Percentiles rank a stretch among this genome's conserved stretches.
phyloP scores from a whole-genome alignment of 2,888 invertebrate genomes.

The Linnaemya vulpina region DNA sequence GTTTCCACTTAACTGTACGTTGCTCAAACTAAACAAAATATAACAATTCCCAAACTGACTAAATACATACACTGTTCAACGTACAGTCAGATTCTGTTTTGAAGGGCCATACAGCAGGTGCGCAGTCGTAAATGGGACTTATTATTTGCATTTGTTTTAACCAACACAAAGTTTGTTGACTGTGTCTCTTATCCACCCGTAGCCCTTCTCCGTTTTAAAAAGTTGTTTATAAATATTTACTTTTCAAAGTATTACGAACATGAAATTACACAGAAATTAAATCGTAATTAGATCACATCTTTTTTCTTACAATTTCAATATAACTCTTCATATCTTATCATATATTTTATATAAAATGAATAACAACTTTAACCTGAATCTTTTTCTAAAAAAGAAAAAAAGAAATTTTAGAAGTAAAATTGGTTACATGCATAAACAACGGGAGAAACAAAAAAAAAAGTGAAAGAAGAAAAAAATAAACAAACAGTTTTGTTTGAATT shows the following conservation, averaged over 20 bases:
- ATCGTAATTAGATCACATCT: conserved; percentile 37
- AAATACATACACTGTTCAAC: too few relatives aligned
- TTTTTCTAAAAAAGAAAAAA: conserved; percentile 13
- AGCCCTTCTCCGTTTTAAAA: not conserved
- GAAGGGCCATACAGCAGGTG: not conserved
- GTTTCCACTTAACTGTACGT: too few relatives aligned
- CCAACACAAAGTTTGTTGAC: too few relatives aligned
- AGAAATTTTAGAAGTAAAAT: conserved; percentile 16
- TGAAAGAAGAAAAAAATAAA: conserved; percentile 8
- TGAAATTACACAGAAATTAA: conserved; percentile 26
- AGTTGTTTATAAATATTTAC: conserved; percentile 16
- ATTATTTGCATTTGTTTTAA: too few relatives aligned
- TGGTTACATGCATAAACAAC: conserved; percentile 25
- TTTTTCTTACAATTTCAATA: conserved; percentile 15
- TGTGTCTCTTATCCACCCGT: not conserved
- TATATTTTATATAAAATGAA: conserved; percentile 47
- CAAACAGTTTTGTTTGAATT: conserved; percentile 47
- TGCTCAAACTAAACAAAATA: too few relatives aligned
- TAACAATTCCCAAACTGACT: too few relatives aligned
- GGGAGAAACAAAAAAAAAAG: not conserved
- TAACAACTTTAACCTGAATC: conserved; percentile 46
- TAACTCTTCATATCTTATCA: conserved; percentile 50
- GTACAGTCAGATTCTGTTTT: too few relatives aligned
- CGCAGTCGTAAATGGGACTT: not conserved
- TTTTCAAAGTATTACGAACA: conserved; percentile 5